A percentile compares a stretch with the other conserved stretches of the same genome.
Conservation (phyloP, 2,888 invertebrate species). For the Tetragonula carbonaria region DNA sequence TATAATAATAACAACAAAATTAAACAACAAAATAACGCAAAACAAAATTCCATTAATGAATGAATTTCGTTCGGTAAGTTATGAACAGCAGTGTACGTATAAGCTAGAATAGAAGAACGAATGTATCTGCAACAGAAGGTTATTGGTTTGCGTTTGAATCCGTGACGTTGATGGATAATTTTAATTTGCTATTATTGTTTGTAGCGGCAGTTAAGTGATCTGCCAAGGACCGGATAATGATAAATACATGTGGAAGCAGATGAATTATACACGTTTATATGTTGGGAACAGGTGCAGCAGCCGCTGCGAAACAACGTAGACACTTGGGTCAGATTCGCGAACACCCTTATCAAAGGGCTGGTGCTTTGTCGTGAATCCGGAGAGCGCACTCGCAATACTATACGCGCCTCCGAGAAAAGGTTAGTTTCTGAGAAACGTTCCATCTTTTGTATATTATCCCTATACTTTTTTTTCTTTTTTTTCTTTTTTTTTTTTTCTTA, state of each 20-base stretch:
- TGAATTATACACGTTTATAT: constrained; percentile 72
- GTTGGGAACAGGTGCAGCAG: constrained; percentile 92
- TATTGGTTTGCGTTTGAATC: constrained; percentile 35
- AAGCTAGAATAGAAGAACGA: background rate
- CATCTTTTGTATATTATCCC: constrained; percentile 23
- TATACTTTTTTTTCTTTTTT: background rate
- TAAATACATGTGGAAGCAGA: constrained; percentile 48
- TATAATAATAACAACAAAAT: too few relatives aligned
- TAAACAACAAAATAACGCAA: too few relatives aligned
- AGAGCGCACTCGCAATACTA: constrained; percentile 72
- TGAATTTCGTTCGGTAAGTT: too few relatives aligned
- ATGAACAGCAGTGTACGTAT: too few relatives aligned
- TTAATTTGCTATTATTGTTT: constrained; percentile 62
- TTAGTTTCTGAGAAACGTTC: constrained; percentile 82
- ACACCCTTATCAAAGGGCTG: constrained; percentile 99
- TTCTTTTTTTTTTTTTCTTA: too few relatives aligned
- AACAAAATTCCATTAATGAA: too few relatives aligned
- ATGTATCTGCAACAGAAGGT: background rate
- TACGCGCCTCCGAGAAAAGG: constrained; percentile 83
- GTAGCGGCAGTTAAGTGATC: constrained; percentile 55
- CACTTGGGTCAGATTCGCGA: constrained; percentile 95
- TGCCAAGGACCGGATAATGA: constrained; percentile 55
- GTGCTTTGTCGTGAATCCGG: constrained; percentile 88
- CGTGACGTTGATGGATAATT: constrained; percentile 24
- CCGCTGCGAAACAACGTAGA: constrained; percentile 92